phyloP scores from a whole-genome alignment of 1,140 invertebrate species.

The Diachasmimorpha longicaudata region DNA sequence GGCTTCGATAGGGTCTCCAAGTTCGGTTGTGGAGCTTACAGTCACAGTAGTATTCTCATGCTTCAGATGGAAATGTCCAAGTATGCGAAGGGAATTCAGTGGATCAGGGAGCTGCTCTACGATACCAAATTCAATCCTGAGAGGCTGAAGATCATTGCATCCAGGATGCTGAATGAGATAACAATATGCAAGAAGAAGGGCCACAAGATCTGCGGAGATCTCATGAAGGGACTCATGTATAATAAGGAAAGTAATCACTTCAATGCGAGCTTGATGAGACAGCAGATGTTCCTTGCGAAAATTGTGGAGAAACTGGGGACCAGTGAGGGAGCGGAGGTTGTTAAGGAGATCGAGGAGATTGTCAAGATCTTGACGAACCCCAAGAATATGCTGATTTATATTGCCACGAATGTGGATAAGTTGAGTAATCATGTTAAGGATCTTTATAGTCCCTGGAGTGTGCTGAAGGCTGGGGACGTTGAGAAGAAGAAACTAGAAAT shows the following conservation, averaged over 20 bases:
- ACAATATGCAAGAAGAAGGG: slow-evolving; percentile 74
- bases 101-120: slow-evolving; percentile 79
- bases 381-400: slow-evolving; percentile 71
- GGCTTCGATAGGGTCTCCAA: slow-evolving; percentile 64
- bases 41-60: slow-evolving; percentile 65
- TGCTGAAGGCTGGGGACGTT: slow-evolving; percentile 38
- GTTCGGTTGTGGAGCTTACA: slow-evolving; percentile 72
- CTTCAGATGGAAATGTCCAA: slow-evolving; percentile 58
- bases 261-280: background rate
- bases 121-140: slow-evolving; percentile 74
- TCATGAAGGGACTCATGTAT: slow-evolving; percentile 71
- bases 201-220: slow-evolving; percentile 64
- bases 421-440: slow-evolving; percentile 61
- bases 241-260: slow-evolving; percentile 63
- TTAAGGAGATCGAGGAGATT: slow-evolving; percentile 69
- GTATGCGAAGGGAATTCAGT: slow-evolving; percentile 76
- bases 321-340: slow-evolving; percentile 63
- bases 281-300: slow-evolving; percentile 74
- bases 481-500: slow-evolving; percentile 58
- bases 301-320: slow-evolving; percentile 68
- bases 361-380: slow-evolving; percentile 67
- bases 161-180: slow-evolving; percentile 80
- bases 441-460: slow-evolving; percentile 65
- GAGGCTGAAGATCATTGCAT: slow-evolving; percentile 76
- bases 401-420: slow-evolving; percentile 74